Base-by-base conservation (phyloP, 1,140 invertebrate genomes). In the Lepidostoma basale region DNA sequence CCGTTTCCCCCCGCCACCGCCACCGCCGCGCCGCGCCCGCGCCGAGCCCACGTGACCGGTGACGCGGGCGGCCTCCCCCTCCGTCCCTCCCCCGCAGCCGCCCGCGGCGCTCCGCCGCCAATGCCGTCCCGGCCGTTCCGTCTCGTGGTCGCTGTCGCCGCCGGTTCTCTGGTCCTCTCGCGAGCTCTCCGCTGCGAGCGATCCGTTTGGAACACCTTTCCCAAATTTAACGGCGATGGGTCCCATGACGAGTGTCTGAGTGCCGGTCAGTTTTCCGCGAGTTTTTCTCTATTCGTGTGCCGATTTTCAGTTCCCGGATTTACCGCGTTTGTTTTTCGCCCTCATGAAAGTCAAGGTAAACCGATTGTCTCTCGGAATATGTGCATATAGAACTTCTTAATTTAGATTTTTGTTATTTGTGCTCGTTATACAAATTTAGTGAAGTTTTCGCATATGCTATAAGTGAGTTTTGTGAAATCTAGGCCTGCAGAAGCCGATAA, bases 321-420 rank as follows among this genome's bases (percentile, higher is more conserved):
- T 54, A 5, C 6, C 9, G 12, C 5, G 16, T 60, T 39, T 44
- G 28, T 5, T 59, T 67, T 67, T 39, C 20, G 28, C 39, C 42
- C 18, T 49, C 36, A 63, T 68, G 67, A 68, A 68, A 68, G 59
- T 68, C 67, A 68, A 68, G 67, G 67, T 68, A 68, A 65, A 66
- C 22, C n/a, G 47, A 56, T 52, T 52, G 30, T 64, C 28, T 33
- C 20, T 56, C 20, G n/a, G 28, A 23, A 60, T 60, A 60, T 60
- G 56, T 60, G 56, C 39, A 33, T 33, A 28, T 60, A 44, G 18
- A 22, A 60, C 36, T 25, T 42, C 16, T 60, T 28, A 56, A 56
- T 26, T 56, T 36, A 36, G 5, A 12, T 33, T 33, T 3, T 54
- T 2, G 23, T 54, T 28, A 28, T 14, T 54, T 18, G 49, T 12